Base-by-base conservation (phyloP, 2,888 invertebrate genomes). In the Alloscopus bannaensis region DNA sequence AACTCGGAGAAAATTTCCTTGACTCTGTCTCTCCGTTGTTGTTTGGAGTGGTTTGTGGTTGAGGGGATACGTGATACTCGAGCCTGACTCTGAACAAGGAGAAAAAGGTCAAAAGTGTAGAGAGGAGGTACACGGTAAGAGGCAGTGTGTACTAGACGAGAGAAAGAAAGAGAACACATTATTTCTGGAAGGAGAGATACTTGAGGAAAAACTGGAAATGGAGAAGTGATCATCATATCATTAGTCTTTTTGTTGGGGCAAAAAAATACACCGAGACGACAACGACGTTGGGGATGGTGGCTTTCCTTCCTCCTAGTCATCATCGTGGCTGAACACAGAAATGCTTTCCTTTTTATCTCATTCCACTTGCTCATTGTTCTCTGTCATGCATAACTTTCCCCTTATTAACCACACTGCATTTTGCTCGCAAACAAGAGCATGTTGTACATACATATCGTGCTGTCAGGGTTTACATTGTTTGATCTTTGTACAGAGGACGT, bases 201-300 rank as follows among this genome's bases (percentile, higher is more conserved):
- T 75, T 68, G 75, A 75, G 50, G 59, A 50, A 66, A 62, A 64
- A 28, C 77, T 62, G 50, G 60, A 76, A 77, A 62, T 62, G 70
- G n/a, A 70, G 69, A 70, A 70, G 52, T 62, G 77, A 69, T 66
- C 75, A 36, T 77, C 77, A n/a, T n/a, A 77, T 77, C 77, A 77
- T 77, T 77, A 77, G 77, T 77, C 77, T 77, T 77, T 77, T 77
- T 55, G 76, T 77, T 52, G 77, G 77, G 70, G 64, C 57, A 64
- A 70, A 31, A 11, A 47, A 69, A 47, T 50, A 69, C 55, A 55
- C 24, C 26, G 42, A 64, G 13, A 36, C 4, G 13, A 24, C 24
- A 22, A 22, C 18, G 29, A n/a, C 11, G 29, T 47, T 45, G 18
- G 60, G 47, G 47, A 42, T 20, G 31, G 31, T 50, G 26, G 18